Conservation (phyloP, 2,888 invertebrate genomes). For the Chaetogeoica ovagalla region DNA sequence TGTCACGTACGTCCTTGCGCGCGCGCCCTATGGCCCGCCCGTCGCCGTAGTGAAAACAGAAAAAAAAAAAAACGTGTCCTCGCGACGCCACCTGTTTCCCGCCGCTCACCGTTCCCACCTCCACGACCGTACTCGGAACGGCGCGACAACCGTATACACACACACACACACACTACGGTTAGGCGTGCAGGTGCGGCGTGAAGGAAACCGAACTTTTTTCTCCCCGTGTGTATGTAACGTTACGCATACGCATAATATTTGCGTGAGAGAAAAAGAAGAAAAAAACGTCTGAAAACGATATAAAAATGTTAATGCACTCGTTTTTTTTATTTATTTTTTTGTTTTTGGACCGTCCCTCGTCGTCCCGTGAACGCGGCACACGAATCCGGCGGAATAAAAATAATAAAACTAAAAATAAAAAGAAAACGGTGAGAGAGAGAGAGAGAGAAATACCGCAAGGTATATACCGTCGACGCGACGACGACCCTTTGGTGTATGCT, state of each 20-base stretch:
- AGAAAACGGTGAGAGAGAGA: too few species aligned
- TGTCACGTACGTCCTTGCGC: constrained; percentile 48
- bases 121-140: neutral
- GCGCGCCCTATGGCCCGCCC: constrained; percentile 18
- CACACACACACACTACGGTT: too few species aligned
- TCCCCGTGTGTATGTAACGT: too few species aligned
- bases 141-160: too few species aligned
- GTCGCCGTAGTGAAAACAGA: neutral
- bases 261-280: neutral
- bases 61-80: constrained; percentile 38
- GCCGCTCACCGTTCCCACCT: too few species aligned
- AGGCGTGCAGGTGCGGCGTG: neutral
- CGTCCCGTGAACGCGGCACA: neutral
- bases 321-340: too few species aligned
- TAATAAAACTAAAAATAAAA: constrained; percentile 29
- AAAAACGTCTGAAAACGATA: constrained; percentile 55
- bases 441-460: constrained; percentile 11
- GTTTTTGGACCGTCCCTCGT: constrained; percentile 27
- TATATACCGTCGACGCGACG: constrained; percentile 5
- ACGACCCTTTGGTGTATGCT: too few species aligned
- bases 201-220: constrained; percentile 50
- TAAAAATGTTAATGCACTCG: constrained; percentile 56
- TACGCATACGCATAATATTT: constrained; percentile 50
- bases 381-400: constrained; percentile 46
- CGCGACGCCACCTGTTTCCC: constrained; percentile 41